Percentiles rank a stretch among this genome's conserved stretches.
Conservation (phyloP, 2,113 vertebrate species). For the Zapus hudsonius region DNA sequence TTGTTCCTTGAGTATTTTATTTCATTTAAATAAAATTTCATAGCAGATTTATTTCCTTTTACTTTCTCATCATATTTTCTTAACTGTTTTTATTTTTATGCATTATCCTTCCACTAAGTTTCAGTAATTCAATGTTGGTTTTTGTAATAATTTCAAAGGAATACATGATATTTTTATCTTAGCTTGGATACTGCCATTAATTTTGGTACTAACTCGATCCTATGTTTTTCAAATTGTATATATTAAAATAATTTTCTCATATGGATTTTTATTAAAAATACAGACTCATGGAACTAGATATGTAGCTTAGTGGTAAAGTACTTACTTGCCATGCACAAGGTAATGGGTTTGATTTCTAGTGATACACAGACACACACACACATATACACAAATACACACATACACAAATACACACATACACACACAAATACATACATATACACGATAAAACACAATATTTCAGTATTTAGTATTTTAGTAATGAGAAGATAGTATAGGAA, state of each 20-base stretch:
- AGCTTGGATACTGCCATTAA: background rate
- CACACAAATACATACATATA: background rate
- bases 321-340: fast-evolving
- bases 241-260: slow-evolving; percentile 1
- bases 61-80: background rate
- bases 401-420: too few species aligned
- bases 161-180: background rate
- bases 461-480: background rate
- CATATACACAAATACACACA: background rate
- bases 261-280: slow-evolving; percentile 9
- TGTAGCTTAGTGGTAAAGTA: background rate
- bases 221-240: background rate
- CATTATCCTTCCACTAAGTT: background rate
- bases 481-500: background rate
- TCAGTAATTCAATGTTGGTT: background rate
- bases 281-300: background rate
- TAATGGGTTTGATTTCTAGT: background rate
- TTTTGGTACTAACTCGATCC: background rate
- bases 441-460: background rate
- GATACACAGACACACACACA: background rate
- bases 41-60: background rate
- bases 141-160: background rate
- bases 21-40: background rate
- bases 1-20: background rate
- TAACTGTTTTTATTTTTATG: background rate